Evolutionary conservation across 2,888 invertebrate species (phyloP), one percentile per base, ranked within the genome.

Genomic region (Bibio marci): DNA sequence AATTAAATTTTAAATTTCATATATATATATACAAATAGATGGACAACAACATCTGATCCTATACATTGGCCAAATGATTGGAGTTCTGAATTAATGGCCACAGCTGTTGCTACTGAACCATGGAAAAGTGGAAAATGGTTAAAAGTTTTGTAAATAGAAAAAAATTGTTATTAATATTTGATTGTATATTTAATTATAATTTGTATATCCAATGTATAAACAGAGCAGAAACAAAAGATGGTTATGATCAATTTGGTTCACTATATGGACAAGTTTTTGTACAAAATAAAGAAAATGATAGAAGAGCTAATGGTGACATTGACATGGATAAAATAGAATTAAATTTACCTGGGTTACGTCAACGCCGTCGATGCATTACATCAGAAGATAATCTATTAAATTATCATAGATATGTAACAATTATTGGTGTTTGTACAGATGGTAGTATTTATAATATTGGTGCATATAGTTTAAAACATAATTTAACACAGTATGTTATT

Each of bases 181-280:
- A n/a, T n/a, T n/a, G n/a, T n/a, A n/a, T n/a, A n/a, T n/a, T n/a
- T n/a, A n/a, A n/a, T n/a, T n/a, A n/a, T n/a, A n/a, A n/a, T n/a
- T n/a, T n/a, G n/a, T n/a, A n/a, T n/a, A n/a, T n/a, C n/a, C n/a
- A n/a, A n/a, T n/a, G n/a, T n/a, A n/a, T n/a, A n/a, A n/a, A n/a
- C n/a, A 69, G 69, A 44, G 56, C 53, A 32, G 57, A 58, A 46
- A 53, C 58, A 39, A 56, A 58, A n/a, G 57, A 58, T 3, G 71
- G 73, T 36, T 74, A 70, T 56, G 62, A 71, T 44, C 78, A 78
- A 50, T 78, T 69, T 59, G 80, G 80, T 4, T 60, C 65, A 1
- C 50, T 74, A 14, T 64, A 69, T 44, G 80, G 79, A 1, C 65
- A 66, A 14, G 52, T 77, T 41, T 63, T 61, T 38, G 56, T 66